Conservation (phyloP, 1,140 invertebrate species). For the Ectropis grisescens region DNA sequence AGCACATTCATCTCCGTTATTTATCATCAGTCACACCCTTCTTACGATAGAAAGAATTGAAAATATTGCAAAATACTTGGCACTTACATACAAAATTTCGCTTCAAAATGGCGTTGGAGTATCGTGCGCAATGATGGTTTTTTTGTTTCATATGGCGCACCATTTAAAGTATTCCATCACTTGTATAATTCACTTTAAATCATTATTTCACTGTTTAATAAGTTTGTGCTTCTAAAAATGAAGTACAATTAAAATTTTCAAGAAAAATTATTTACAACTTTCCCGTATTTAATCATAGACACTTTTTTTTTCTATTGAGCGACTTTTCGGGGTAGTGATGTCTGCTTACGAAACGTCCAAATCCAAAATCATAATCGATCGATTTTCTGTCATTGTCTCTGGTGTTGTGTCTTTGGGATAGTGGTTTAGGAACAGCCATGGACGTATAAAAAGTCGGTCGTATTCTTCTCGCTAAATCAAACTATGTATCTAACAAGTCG, state of each 20-base stretch:
- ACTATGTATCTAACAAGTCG: no score
- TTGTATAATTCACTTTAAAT: slow-evolving; percentile 35
- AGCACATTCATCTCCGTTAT: slow-evolving; percentile 30
- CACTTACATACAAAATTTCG: slow-evolving; percentile 71
- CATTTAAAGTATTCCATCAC: slow-evolving; percentile 49
- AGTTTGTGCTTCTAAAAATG: slow-evolving; percentile 20
- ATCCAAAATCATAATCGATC: no score
- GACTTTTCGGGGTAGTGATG: no score
- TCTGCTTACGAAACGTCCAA: no score
- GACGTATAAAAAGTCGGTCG: no score
- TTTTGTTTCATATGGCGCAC: slow-evolving; percentile 66
- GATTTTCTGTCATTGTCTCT: no score
- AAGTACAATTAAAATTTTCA: slow-evolving; percentile 28
- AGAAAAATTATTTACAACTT: slow-evolving; percentile 65
- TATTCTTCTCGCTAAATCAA: no score
- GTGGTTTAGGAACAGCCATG: no score
- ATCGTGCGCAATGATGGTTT: slow-evolving; percentile 69
- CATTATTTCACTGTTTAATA: slow-evolving; percentile 41
- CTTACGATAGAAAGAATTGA: slow-evolving; percentile 27
- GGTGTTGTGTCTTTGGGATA: no score
- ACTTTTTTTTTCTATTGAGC: slow-evolving; percentile 5
- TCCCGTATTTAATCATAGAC: slow-evolving; percentile 44
- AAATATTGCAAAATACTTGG: slow-evolving; percentile 70
- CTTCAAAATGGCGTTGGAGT: slow-evolving; percentile 70
- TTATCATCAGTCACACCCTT: slow-evolving; percentile 24